phyloP scores from a whole-genome alignment of 2,797 vertebrate species.

The Cossypha dichroa region DNA sequence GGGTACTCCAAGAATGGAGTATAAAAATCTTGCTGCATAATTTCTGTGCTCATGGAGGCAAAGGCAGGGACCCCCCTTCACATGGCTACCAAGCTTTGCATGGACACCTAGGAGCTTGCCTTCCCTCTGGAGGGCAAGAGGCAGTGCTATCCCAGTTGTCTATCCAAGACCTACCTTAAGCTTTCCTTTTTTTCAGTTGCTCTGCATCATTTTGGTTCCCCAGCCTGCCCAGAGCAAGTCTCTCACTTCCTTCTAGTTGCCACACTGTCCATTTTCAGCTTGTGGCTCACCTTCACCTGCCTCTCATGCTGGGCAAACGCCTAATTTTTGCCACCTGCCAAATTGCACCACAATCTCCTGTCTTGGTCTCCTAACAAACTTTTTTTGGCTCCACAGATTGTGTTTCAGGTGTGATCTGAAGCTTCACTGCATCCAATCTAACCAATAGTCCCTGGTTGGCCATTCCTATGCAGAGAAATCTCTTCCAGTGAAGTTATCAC shows the following conservation, averaged over 20 bases:
- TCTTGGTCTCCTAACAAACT: not conserved
- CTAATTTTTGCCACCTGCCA: not conserved
- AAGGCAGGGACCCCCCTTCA: not conserved
- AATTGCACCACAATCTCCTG: not conserved
- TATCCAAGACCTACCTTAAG: not conserved
- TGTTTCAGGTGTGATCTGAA: slow-evolving; percentile 1
- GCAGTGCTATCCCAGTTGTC: not conserved
- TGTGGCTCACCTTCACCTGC: not conserved
- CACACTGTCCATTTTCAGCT: not conserved
- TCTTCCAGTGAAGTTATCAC: not conserved
- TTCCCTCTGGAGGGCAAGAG: not conserved
- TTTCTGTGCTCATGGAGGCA: not conserved
- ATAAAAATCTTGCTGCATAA: not conserved
- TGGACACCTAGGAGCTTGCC: not conserved
- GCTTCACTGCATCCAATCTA: slow-evolving; percentile 33
- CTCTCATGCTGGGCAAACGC: not conserved
- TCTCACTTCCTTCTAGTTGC: not conserved
- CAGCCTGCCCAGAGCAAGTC: not conserved
- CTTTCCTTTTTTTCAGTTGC: not conserved
- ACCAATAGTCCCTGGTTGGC: not conserved
- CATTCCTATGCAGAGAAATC: not conserved
- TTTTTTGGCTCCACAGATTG: not conserved
- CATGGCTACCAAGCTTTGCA: not conserved
- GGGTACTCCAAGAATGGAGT: not conserved
- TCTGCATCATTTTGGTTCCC: not conserved